Evolutionary conservation across 2,113 vertebrate species (phyloP).

Genomic region (Cyanoderma ruficeps): DNA sequence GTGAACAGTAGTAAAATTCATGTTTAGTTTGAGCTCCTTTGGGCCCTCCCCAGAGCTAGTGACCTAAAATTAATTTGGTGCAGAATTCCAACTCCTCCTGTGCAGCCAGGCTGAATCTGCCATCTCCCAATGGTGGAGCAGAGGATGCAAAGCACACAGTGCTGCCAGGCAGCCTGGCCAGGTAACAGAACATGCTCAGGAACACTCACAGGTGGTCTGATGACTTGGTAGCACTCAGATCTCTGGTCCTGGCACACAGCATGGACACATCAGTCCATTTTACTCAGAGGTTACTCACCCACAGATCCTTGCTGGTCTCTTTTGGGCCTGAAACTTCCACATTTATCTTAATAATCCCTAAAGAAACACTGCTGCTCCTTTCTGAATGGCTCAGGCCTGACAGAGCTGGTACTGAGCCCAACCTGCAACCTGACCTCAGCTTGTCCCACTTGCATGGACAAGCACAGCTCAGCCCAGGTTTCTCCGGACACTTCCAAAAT

Average conservation of each 20-base stretch:
- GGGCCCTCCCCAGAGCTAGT: not conserved
- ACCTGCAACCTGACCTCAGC: not conserved
- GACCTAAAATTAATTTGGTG: not conserved
- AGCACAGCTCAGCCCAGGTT: not conserved
- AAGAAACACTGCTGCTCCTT: not conserved
- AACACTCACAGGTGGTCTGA: not conserved
- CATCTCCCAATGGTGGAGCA: not conserved
- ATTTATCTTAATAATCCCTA: not conserved
- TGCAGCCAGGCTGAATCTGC: not conserved
- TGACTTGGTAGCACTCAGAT: not conserved
- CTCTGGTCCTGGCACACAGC: not conserved
- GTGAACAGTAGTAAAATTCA: not conserved
- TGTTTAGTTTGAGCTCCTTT: not conserved
- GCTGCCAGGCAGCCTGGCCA: not conserved
- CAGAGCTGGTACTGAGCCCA: not conserved
- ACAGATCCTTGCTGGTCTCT: not conserved
- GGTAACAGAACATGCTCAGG: not conserved
- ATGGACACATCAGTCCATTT: not conserved
- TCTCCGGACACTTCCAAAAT: not conserved
- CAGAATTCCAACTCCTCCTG: not conserved
- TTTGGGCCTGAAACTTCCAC: not conserved
- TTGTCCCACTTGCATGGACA: not conserved
- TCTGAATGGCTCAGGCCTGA: not conserved
- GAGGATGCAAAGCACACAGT: fast-evolving
- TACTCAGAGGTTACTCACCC: not conserved